Evolutionary conservation across 2,797 vertebrate species (phyloP).

Genomic region (Enteromius afrohamiltoni): DNA sequence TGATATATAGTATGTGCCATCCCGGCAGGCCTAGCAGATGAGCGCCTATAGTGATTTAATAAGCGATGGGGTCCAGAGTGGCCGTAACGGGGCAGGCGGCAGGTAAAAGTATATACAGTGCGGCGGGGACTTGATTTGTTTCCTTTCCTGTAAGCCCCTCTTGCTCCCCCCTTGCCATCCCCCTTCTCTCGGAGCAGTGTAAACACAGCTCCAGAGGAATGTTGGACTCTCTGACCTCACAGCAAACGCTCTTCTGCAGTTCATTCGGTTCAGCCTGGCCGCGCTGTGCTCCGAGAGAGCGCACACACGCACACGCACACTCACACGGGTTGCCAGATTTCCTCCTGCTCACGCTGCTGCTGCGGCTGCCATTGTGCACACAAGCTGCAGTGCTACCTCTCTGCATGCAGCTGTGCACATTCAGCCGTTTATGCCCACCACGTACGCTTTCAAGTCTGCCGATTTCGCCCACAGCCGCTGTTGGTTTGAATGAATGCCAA

Average conservation of each 20-base stretch:
- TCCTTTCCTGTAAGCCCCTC: slow-evolving; percentile 74
- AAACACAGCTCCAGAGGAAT: slow-evolving; percentile 85
- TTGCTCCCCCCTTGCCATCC: slow-evolving; percentile 64
- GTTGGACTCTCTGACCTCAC: slow-evolving; percentile 83
- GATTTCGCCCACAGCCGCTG: slow-evolving; percentile 26
- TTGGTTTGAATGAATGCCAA: slow-evolving; percentile 44
- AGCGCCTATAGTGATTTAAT: slow-evolving; percentile 38
- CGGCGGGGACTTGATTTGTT: slow-evolving; percentile 76
- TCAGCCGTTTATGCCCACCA: slow-evolving; percentile 38
- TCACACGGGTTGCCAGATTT: slow-evolving; percentile 44
- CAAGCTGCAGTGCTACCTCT: slow-evolving; percentile 17
- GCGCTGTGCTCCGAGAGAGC: slow-evolving; percentile 62
- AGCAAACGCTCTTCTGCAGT: slow-evolving; percentile 74
- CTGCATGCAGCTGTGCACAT: slow-evolving; percentile 26
- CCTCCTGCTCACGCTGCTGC: slow-evolving; percentile 37
- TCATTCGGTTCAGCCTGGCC: slow-evolving; percentile 83
- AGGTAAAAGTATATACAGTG: slow-evolving; percentile 43
- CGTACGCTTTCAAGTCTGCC: slow-evolving; percentile 1
- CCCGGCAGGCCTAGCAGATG: slow-evolving; percentile 29
- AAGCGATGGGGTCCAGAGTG: slow-evolving; percentile 47
- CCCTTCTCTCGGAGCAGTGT: slow-evolving; percentile 76
- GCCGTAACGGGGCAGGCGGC: slow-evolving; percentile 29
- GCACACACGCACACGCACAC: slow-evolving; percentile 11
- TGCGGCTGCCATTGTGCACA: slow-evolving; percentile 45
- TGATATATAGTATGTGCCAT: slow-evolving; percentile 31